These are phyloP conservation scores for Cettia cetti DNA, from an alignment of 2,113 vertebrate genomes.

Conservation along the genomic window DNA sequence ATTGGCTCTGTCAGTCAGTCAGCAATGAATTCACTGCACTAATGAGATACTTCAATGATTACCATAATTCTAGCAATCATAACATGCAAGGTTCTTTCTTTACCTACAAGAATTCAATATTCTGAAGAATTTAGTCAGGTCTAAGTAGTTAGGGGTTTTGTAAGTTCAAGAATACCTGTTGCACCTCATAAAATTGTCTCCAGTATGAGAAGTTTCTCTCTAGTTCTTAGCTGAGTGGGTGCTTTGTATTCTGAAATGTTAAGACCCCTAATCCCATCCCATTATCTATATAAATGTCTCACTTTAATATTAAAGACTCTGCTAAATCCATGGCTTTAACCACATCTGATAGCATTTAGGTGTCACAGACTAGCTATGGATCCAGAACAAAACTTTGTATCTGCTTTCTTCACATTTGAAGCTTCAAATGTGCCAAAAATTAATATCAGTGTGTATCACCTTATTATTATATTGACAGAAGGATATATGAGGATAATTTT, in stretches of 20 bases:
- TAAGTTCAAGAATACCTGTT: not conserved
- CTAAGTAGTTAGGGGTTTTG: not conserved
- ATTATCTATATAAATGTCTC: constrained; percentile 1
- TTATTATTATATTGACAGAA: not conserved
- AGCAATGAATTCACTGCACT: not conserved
- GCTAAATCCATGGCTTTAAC: not conserved
- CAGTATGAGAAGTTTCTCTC: not conserved
- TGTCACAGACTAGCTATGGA: not conserved
- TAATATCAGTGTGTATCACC: not conserved
- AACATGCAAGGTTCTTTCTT: not conserved
- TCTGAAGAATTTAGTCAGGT: not conserved
- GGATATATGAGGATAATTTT: not conserved
- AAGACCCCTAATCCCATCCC: not conserved
- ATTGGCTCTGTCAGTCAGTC: not conserved
- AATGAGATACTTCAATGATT: not conserved
- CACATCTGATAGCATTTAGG: not conserved
- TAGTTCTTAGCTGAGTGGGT: not conserved
- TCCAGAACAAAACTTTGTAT: not conserved
- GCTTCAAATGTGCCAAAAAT: not conserved
- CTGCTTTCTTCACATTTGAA: not conserved
- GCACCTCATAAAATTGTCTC: not conserved
- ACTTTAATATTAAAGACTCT: not conserved
- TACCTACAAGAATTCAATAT: not conserved
- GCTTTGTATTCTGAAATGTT: not conserved
- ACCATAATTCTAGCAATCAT: not conserved